Base-by-base conservation (phyloP, 2,113 vertebrate genomes). In the Neopipo cinnamomea region DNA sequence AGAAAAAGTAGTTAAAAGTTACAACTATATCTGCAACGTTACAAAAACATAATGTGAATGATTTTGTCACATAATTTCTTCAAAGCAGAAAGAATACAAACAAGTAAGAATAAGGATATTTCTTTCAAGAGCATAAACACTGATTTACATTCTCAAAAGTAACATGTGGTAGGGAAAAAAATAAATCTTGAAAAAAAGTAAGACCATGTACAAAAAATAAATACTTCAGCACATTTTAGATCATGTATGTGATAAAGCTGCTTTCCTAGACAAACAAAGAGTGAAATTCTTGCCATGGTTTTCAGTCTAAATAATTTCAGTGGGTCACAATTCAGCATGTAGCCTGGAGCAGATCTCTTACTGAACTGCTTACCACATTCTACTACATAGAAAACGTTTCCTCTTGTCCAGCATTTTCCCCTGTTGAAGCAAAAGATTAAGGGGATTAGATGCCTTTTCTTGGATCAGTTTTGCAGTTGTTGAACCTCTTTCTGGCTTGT, bases 251-350 rank as follows among this genome's bases (percentile, higher is more conserved):
- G 95, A 97, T 97, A 97, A 97, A 97, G 50, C 65, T 97, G 83
- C 96, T 98, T 96, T 96, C 72, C 91, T 95, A 97, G 88, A 82
- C 72, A 95, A 89, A 93, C 41, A 88, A 95, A 85, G 95, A 96
- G 93, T 97, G 93, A 97, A 97, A 98, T 97, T 97, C 94, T 96
- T 97, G 94, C 93, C 90, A 95, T 91, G 96, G 81, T 94, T 97
- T 94, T 91, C 82, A 96, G 39, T 87, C 62, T 94, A 95, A 97
- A 96, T 96, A 96, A 96, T 96, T 97, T 91, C 97, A 96, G 88
- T 74, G 58, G 92, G 59, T 96, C 93, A 78, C 74, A 50, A 76
- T 97, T 97, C 86, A 92, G 47, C 80, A 18, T 58, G 72, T 77
- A 58, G 21, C 91, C 82, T 79, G 44, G 37, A 94, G 76, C 91